Evolutionary conservation across 2,797 vertebrate genomes (phyloP), one percentile per base, ranked within the genome.

Genomic region (Threskiornis aethiopicus): DNA sequence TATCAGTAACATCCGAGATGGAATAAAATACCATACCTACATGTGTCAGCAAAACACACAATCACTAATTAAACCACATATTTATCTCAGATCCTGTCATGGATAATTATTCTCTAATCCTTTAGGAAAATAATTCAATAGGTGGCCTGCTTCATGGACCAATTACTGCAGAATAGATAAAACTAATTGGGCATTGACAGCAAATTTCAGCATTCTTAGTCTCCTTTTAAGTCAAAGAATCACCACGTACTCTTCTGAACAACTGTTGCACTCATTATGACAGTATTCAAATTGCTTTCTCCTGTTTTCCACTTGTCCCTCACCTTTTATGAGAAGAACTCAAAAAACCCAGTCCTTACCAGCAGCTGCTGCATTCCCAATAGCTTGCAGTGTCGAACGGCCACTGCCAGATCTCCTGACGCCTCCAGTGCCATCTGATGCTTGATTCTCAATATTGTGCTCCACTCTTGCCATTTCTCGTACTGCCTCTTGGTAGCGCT

Each of bases 21-120:
- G 99, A 99, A 97, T 99, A 99, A 97, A 99, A 99, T 26, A 99
- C 99, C 97, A 99, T 99, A 64, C 99, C 99, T 99, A 93, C 59
- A 65, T 0, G 5, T 64, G 7, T 47, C 51, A 93, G 58, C 41
- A 95, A 91, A 96, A 75, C 35, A 96, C 37, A 89, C 3, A 93
- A 58, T 55, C 37, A 31, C 19, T 83, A 61, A 69, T 44, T 67
- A 93, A 61, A 81, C 20, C 71, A 26, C 16, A 26, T 39, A 57
- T 47, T 51, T 69, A 73, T 28, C 80, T 80, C 9, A 20, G 52
- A 79, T 75, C 37, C 64, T 42, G 24, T 26, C 64, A 81, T 2
- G 20, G 8, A 25, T 42, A 87, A 57, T 65, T 67, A 55, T 25
- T 73, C 47, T 82, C 61, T 37, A 85, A 67, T 35, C 4, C 9